These are phyloP conservation scores for Todiramphus chloris DNA, from an alignment of 2,113 vertebrate genomes.

Conservation along the genomic window DNA sequence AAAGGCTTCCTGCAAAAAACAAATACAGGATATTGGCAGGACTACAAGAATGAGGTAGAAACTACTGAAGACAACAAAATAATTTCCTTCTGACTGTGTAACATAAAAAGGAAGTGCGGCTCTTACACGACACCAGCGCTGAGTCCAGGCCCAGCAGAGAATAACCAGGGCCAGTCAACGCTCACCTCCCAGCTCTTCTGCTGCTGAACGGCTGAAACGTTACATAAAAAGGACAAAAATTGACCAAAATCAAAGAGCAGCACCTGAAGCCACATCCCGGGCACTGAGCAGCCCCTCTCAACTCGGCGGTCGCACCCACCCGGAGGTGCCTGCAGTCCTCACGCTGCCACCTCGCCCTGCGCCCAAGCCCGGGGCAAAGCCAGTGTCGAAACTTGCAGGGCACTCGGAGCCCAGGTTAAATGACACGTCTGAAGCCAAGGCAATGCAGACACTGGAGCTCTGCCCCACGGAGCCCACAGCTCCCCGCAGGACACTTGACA, in stretches of 20 bases:
- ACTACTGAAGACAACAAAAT: constrained; percentile 55
- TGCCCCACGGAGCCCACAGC: fast-evolving
- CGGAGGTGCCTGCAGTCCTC: background rate
- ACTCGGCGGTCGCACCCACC: too few species aligned
- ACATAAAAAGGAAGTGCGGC: constrained; percentile 17
- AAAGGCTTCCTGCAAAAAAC: constrained; percentile 64
- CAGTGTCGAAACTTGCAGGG: background rate
- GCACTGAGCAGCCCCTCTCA: background rate
- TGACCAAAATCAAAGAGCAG: background rate
- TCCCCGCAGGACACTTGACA: fast-evolving
- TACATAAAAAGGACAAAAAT: background rate
- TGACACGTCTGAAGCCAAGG: background rate
- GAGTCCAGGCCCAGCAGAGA: background rate
- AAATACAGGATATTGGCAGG: constrained; percentile 72
- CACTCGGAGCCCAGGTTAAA: background rate
- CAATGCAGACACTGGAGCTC: background rate
- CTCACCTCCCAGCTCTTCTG: background rate
- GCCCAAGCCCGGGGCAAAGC: background rate
- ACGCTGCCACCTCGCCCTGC: background rate
- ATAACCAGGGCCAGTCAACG: background rate
- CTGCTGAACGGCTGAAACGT: background rate
- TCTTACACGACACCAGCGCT: background rate
- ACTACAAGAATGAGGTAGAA: constrained; percentile 64
- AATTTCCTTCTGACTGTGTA: constrained; percentile 49
- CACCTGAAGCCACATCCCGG: background rate